Conservation (phyloP, 2,113 vertebrate species). For the Laticauda colubrina region DNA sequence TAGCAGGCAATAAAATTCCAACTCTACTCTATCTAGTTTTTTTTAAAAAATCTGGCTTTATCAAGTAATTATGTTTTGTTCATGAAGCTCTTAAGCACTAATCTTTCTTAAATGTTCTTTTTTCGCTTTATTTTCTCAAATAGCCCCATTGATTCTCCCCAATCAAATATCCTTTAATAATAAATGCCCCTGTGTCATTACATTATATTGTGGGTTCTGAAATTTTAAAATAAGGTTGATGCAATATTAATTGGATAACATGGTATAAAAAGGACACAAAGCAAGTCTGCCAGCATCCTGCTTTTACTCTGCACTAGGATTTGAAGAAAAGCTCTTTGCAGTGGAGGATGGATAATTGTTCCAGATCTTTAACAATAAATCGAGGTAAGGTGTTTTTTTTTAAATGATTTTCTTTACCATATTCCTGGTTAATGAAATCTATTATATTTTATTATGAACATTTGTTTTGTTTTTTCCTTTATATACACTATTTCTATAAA, state of each 20-base stretch:
- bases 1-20: constrained; percentile 27
- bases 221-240: constrained; percentile 84
- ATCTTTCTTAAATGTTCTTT: not conserved
- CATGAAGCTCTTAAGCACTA: not conserved
- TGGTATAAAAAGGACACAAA: constrained; percentile 74
- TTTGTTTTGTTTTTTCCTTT: not conserved
- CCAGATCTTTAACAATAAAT: not conserved
- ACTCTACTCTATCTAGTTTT: not conserved
- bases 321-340: constrained; percentile 41
- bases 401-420: not conserved
- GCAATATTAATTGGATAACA: constrained; percentile 84
- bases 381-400: constrained; percentile 58
- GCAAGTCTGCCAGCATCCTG: constrained; percentile 54
- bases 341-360: not conserved
- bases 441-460: not conserved
- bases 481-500: not conserved
- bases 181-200: constrained; percentile 79
- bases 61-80: not conserved
- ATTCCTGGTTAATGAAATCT: not conserved
- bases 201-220: constrained; percentile 79
- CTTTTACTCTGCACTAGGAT: constrained; percentile 44
- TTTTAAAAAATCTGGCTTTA: not conserved
- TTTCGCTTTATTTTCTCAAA: constrained; percentile 10
- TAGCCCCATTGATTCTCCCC: constrained; percentile 60
- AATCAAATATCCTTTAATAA: constrained; percentile 82